A percentile compares a stretch with the other conserved stretches of the same genome.
Conservation (phyloP, 2,888 invertebrate species). For the Anthophora plumipes region DNA sequence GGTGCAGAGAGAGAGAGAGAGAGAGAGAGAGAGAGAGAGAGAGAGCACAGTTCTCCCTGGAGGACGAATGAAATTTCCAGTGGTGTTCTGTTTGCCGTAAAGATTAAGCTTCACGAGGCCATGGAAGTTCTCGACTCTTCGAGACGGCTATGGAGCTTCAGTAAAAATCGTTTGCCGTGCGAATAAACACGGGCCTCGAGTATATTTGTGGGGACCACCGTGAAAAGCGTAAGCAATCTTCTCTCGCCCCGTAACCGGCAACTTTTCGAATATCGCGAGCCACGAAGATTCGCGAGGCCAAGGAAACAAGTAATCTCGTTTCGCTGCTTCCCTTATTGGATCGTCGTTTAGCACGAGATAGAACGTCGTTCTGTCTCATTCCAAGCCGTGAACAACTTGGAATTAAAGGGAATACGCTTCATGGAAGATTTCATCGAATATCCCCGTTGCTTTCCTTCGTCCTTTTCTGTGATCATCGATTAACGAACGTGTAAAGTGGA, state of each 20-base stretch:
- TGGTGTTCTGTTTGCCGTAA: conserved; percentile 11
- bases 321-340: conserved; percentile 58
- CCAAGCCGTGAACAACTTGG: neutral
- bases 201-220: conserved; percentile 60
- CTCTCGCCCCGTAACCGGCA: conserved; percentile 58
- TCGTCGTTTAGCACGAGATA: conserved; percentile 54
- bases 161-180: conserved; percentile 67
- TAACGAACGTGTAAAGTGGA: neutral
- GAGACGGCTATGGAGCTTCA: conserved; percentile 7
- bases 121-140: conserved; percentile 12
- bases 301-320: conserved; percentile 67
- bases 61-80: conserved; percentile 4
- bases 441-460: neutral
- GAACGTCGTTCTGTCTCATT: conserved; percentile 40
- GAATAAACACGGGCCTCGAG: conserved; percentile 65
- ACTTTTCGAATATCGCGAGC: conserved; percentile 72
- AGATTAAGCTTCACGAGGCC: conserved; percentile 54
- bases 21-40: too few relatives aligned
- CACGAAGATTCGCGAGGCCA: conserved; percentile 37
- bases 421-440: conserved; percentile 8
- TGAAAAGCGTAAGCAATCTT: conserved; percentile 72
- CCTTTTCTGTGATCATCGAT: neutral
- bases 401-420: conserved; percentile 59
- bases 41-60: neutral
- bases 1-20: neutral